Evolutionary conservation across 2,797 vertebrate species (phyloP).

Genomic region (Enteromius trimaculatus): DNA sequence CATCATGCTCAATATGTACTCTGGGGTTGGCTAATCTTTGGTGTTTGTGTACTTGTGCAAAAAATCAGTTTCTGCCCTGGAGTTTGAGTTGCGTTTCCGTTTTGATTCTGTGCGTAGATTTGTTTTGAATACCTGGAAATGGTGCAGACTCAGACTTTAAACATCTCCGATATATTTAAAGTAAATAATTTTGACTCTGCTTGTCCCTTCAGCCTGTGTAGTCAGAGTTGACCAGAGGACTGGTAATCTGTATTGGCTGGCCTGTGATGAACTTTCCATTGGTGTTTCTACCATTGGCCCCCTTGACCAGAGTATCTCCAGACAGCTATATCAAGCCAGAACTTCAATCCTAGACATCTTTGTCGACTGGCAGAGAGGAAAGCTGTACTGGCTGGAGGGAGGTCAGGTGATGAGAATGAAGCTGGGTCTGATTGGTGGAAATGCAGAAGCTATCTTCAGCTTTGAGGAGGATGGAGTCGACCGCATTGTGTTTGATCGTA

Average conservation of each 20-base stretch:
- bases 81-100: background rate
- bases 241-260: slow-evolving; percentile 84
- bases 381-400: slow-evolving; percentile 82
- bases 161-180: background rate
- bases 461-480: slow-evolving; percentile 67
- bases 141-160: background rate
- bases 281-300: slow-evolving; percentile 67
- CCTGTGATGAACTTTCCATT: slow-evolving; percentile 80
- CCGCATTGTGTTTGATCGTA: slow-evolving; percentile 76
- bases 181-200: background rate
- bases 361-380: slow-evolving; percentile 82
- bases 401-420: slow-evolving; percentile 77
- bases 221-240: slow-evolving; percentile 80
- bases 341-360: slow-evolving; percentile 75
- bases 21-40: background rate
- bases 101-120: background rate
- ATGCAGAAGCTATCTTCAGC: slow-evolving; percentile 71
- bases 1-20: no score
- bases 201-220: slow-evolving; percentile 76
- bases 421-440: slow-evolving; percentile 71
- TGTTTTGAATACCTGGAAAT: background rate
- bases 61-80: background rate
- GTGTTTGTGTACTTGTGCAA: background rate
- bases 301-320: slow-evolving; percentile 36
- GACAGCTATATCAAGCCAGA: slow-evolving; percentile 74